Conservation (phyloP, 2,888 invertebrate genomes). For the Netelia fuscicornis region DNA sequence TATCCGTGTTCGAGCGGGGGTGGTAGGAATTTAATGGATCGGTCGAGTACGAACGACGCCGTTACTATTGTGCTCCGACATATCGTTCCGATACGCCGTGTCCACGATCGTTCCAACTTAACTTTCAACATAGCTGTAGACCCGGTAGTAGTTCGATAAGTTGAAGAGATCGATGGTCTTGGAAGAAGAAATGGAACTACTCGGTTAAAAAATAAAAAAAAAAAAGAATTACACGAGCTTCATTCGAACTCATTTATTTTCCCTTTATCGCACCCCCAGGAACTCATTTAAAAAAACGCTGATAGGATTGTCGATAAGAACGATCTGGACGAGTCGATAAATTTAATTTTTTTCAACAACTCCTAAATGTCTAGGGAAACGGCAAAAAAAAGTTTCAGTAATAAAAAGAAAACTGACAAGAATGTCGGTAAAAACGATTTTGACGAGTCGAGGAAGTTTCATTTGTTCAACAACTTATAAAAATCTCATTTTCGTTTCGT, state of each 20-base stretch:
- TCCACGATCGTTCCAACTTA: constrained; percentile 34
- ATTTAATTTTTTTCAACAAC: too few species aligned
- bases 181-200: not conserved
- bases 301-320: too few species aligned
- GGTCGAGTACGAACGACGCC: constrained; percentile 40
- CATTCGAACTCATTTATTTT: too few species aligned
- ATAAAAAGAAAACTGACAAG: too few species aligned
- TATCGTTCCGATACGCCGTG: constrained; percentile 25
- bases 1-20: constrained; percentile 46
- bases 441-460: not conserved
- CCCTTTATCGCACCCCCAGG: too few species aligned
- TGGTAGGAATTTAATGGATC: constrained; percentile 54
- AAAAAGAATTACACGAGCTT: too few species aligned
- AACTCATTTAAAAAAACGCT: too few species aligned
- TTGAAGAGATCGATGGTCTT: constrained; percentile 17
- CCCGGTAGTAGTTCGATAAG: constrained; percentile 32
- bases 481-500: not conserved
- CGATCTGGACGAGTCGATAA: too few species aligned
- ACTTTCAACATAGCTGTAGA: constrained; percentile 20
- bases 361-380: too few species aligned
- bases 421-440: not conserved
- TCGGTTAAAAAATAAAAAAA: too few species aligned
- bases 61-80: constrained; percentile 2
- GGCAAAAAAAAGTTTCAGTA: too few species aligned
- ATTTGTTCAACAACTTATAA: not conserved